Evolutionary conservation across 1,140 invertebrate species (phyloP).

Genomic region (Campoletis sonorensis): DNA sequence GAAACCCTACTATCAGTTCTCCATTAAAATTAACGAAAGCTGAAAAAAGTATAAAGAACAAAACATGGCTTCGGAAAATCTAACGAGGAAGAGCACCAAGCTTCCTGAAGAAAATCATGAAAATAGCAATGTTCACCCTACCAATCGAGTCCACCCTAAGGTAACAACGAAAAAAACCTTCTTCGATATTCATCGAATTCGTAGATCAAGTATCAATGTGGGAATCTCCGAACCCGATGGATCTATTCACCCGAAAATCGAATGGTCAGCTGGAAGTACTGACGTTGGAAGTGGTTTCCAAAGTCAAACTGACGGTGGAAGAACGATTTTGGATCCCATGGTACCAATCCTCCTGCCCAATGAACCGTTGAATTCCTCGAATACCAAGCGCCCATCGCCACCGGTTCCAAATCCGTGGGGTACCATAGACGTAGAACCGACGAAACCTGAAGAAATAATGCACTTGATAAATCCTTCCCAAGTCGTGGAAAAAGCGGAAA

Average conservation of each 20-base stretch:
- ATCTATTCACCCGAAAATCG: conserved; percentile 27
- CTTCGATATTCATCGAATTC: conserved; percentile 31
- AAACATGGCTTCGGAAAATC: conserved; percentile 22
- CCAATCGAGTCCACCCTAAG: conserved; percentile 4
- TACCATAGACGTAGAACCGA: conserved; percentile 20
- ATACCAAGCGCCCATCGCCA: background rate
- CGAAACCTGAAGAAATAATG: conserved; percentile 23
- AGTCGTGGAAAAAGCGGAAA: background rate
- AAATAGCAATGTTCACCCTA: background rate
- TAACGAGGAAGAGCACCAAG: background rate
- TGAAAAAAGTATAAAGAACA: conserved; percentile 82
- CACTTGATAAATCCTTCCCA: background rate
- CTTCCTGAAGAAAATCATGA: background rate
- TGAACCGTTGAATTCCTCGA: conserved; percentile 57
- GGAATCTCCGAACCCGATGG: background rate
- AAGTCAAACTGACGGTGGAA: background rate
- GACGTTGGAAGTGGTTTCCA: background rate
- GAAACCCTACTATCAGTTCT: background rate
- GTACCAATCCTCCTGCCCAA: conserved; percentile 3
- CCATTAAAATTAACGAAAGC: too few relatives aligned
- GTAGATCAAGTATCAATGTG: background rate
- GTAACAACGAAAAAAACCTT: conserved; percentile 35
- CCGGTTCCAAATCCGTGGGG: conserved; percentile 40
- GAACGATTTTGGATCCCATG: background rate
- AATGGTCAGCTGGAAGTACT: conserved; percentile 22